These are phyloP conservation scores for Monomorium pharaonis DNA, from an alignment of 1,140 invertebrate genomes.

Conservation along the genomic window DNA sequence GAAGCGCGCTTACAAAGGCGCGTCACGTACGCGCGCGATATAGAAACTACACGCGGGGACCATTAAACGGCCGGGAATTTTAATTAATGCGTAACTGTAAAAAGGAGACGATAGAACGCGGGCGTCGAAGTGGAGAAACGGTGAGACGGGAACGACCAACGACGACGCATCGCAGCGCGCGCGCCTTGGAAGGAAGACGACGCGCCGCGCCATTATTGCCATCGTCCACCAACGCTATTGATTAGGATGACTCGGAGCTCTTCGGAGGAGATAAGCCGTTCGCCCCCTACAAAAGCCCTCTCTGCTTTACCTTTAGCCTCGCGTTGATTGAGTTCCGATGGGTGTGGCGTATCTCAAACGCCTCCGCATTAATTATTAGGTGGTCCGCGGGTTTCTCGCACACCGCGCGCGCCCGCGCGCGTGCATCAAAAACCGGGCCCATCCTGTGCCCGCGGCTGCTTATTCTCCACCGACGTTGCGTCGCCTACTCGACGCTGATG, in stretches of 20 bases:
- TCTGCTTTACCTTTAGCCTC: conserved; percentile 64
- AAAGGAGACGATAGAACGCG: conserved; percentile 7
- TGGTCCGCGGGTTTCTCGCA: conserved; percentile 45
- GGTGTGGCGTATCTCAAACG: conserved; percentile 76
- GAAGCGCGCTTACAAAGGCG: conserved; percentile 6
- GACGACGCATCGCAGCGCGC: background rate
- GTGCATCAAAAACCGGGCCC: conserved; percentile 53
- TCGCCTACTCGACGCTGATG: conserved; percentile 32
- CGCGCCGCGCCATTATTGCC: conserved; percentile 60
- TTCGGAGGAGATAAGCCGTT: conserved; percentile 73
- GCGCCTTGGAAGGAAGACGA: background rate
- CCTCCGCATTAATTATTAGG: conserved; percentile 77
- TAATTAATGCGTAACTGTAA: conserved; percentile 63
- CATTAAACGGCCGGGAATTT: conserved; percentile 60
- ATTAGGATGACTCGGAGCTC: conserved; percentile 75
- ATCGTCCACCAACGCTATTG: conserved; percentile 71
- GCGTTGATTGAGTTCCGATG: conserved; percentile 77
- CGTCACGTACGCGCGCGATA: conserved; percentile 1
- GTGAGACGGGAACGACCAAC: conserved; percentile 4
- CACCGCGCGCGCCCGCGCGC: background rate
- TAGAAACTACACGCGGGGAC: background rate
- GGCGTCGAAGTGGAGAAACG: background rate
- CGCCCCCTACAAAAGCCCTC: conserved; percentile 59
- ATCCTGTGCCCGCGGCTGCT: conserved; percentile 29
- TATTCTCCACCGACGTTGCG: conserved; percentile 43